Evolutionary conservation across 2,113 vertebrate genomes (phyloP).

Genomic region (Eurypyga helias): DNA sequence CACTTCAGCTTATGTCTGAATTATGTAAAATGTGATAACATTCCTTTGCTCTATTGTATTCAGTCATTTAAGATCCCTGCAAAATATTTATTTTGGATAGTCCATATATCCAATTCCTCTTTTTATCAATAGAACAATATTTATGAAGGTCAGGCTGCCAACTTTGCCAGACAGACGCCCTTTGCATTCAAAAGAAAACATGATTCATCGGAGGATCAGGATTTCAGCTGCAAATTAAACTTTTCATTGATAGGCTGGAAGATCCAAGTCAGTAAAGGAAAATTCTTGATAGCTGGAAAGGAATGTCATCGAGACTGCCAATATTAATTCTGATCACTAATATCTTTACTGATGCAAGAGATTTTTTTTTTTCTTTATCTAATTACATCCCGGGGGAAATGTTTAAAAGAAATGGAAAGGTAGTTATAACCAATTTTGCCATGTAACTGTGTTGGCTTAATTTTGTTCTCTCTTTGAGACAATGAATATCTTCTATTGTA

Average conservation of each 20-base stretch:
- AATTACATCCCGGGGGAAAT: neutral
- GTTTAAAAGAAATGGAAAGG: neutral
- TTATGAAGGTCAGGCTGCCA: slow-evolving; percentile 29
- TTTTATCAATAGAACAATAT: slow-evolving; percentile 67
- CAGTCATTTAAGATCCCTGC: slow-evolving; percentile 12
- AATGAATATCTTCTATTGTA: neutral
- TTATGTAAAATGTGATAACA: slow-evolving; percentile 25
- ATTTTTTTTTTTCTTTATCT: slow-evolving; percentile 14
- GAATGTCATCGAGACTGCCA: slow-evolving; percentile 14
- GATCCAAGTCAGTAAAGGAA: slow-evolving; percentile 31
- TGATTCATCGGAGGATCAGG: slow-evolving; percentile 3
- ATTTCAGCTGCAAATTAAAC: slow-evolving; percentile 43
- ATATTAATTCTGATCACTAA: slow-evolving; percentile 29
- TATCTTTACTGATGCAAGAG: slow-evolving; percentile 6
- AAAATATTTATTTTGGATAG: slow-evolving; percentile 64
- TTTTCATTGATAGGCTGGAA: slow-evolving; percentile 31
- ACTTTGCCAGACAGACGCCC: slow-evolving; percentile 49
- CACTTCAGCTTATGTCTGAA: slow-evolving; percentile 6
- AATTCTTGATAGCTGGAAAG: slow-evolving; percentile 38
- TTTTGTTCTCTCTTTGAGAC: neutral
- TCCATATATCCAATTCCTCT: slow-evolving; percentile 26
- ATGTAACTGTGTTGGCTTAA: neutral
- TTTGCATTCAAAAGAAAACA: slow-evolving; percentile 46
- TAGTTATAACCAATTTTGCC: neutral
- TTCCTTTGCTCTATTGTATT: slow-evolving; percentile 36